A percentile compares a stretch with the other conserved stretches of the same genome.
Conservation (phyloP, 2,888 invertebrate genomes). For the Lasioglossum malachurum region DNA sequence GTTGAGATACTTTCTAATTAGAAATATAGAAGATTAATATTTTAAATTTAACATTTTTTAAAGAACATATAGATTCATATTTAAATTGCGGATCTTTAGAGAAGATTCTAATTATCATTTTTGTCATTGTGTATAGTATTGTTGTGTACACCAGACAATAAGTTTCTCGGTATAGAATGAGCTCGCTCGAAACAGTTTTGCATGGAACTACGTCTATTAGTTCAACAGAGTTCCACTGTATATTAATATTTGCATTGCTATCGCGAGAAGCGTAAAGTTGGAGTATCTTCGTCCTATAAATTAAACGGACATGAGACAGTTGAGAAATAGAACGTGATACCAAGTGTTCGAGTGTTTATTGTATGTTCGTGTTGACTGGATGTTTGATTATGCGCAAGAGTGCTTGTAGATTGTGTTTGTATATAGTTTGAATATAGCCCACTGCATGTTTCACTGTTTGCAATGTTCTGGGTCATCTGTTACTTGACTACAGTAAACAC, state of each 20-base stretch:
- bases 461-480: not conserved
- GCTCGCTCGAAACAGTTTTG: not conserved
- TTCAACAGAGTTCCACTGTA: not conserved
- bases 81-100: not conserved
- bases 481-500: not conserved
- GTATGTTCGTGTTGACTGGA: conserved; percentile 1
- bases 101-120: not conserved
- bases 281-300: not conserved
- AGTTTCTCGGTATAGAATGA: not conserved
- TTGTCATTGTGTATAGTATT: not conserved
- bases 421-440: not conserved
- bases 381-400: not conserved
- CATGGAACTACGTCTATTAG: not conserved
- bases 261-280: not conserved
- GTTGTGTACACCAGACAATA: not conserved
- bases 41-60: no score
- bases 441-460: not conserved
- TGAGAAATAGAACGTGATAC: conserved; percentile 2
- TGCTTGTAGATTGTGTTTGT: not conserved
- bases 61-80: not conserved
- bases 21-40: not conserved
- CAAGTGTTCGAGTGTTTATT: not conserved
- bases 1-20: not conserved
- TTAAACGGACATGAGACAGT: not conserved
- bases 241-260: conserved; percentile 2